phyloP scores from a whole-genome alignment of 2,888 invertebrate genomes.

The Mycalesis mineus region DNA sequence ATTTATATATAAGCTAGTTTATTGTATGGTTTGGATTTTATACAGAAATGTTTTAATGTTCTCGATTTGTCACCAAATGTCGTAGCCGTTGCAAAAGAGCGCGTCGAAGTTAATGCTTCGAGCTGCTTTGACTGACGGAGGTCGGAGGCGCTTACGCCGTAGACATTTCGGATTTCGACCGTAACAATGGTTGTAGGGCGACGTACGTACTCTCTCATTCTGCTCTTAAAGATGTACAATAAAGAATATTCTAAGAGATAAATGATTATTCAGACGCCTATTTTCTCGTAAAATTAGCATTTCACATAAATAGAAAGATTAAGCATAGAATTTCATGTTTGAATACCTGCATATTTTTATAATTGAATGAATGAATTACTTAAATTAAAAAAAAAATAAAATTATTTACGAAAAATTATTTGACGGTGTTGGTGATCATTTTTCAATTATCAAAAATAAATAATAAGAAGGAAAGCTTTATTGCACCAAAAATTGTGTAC shows the following conservation, averaged over 20 bases:
- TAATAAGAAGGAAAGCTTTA: too few relatives aligned
- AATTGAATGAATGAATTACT: too few relatives aligned
- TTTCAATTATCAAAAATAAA: too few relatives aligned
- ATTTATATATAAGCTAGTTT: background rate
- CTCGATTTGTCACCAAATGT: conserved; percentile 3
- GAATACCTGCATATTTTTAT: too few relatives aligned
- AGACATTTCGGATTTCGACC: conserved; percentile 45
- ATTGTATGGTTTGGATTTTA: background rate
- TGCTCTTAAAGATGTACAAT: background rate
- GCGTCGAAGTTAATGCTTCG: conserved; percentile 28
- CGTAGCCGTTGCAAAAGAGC: conserved; percentile 19
- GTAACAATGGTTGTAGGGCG: conserved; percentile 66
- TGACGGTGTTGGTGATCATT: too few relatives aligned
- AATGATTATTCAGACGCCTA: background rate
- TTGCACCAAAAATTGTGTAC: too few relatives aligned
- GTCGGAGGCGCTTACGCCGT: conserved; percentile 22
- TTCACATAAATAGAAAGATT: too few relatives aligned
- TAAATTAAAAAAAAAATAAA: too few relatives aligned
- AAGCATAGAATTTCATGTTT: too few relatives aligned
- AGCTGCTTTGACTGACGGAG: conserved; percentile 30
- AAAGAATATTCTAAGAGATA: background rate
- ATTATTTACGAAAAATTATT: too few relatives aligned
- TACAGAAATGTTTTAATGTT: background rate
- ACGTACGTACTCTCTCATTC: conserved; percentile 29
- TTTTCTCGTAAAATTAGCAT: too few relatives aligned